Evolutionary conservation across 2,797 vertebrate species (phyloP).

Genomic region (Hippoglossus hippoglossus): DNA sequence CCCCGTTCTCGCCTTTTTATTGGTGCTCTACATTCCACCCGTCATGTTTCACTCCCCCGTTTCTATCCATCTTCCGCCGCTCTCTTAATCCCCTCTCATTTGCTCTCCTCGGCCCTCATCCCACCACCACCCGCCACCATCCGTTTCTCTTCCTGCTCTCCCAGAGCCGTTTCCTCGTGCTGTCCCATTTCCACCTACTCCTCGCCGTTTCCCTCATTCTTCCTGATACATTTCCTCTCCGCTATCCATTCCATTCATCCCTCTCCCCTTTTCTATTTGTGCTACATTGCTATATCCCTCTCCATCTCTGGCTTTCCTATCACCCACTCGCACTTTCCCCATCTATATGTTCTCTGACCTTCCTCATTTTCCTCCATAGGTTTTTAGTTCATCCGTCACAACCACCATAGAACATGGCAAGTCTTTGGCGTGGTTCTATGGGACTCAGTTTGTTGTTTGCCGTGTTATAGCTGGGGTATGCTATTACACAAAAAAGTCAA

Average conservation of each 20-base stretch:
- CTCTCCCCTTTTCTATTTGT: constrained; percentile 40
- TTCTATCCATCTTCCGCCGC: constrained; percentile 81
- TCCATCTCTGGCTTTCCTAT: constrained; percentile 27
- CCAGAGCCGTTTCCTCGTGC: constrained; percentile 40
- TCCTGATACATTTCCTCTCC: constrained; percentile 74
- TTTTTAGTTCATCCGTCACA: constrained; percentile 41
- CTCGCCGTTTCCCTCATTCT: constrained; percentile 66
- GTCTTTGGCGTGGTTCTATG: too few relatives aligned
- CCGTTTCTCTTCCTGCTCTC: constrained; percentile 57
- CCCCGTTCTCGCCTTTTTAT: constrained; percentile 72
- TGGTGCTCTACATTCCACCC: constrained; percentile 72
- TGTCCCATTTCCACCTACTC: constrained; percentile 74
- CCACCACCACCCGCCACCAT: constrained; percentile 9
- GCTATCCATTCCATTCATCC: constrained; percentile 63
- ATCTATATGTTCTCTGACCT: constrained; percentile 58
- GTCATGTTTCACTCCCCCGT: constrained; percentile 78
- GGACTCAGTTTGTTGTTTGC: too few relatives aligned
- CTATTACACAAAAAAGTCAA: too few relatives aligned
- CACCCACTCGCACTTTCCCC: constrained; percentile 41
- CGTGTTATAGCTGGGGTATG: too few relatives aligned
- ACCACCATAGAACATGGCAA: too few relatives aligned
- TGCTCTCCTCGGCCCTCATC: constrained; percentile 67
- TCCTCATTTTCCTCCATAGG: constrained; percentile 20
- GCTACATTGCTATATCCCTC: constrained; percentile 35
- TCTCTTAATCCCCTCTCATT: constrained; percentile 80